Conservation (phyloP, 2,888 invertebrate species). For the Epirrhoe alternata region DNA sequence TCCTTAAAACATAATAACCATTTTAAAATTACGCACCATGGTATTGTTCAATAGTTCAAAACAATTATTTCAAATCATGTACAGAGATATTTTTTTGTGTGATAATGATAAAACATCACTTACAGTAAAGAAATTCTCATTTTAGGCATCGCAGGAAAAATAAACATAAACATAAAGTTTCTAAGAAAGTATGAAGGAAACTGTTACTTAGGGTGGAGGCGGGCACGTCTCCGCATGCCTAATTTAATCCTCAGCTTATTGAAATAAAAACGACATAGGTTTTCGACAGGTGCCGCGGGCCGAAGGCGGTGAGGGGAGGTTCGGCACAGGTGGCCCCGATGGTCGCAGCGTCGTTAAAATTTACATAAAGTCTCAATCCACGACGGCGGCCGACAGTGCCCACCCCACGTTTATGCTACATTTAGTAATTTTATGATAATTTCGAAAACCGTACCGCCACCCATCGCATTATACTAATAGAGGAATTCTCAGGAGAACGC, state of each 20-base stretch:
- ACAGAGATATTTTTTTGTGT: neutral
- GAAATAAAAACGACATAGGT: conserved; percentile 85
- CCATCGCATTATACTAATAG: conserved; percentile 86
- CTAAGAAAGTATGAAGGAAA: conserved; percentile 60
- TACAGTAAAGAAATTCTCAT: neutral
- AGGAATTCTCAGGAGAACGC: conserved; percentile 71
- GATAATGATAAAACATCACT: neutral
- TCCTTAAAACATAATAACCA: too few species aligned
- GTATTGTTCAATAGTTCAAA: neutral
- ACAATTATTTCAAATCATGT: neutral
- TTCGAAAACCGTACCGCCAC: conserved; percentile 83
- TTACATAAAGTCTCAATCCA: conserved; percentile 86
- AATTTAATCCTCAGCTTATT: conserved; percentile 84
- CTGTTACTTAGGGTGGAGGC: conserved; percentile 51
- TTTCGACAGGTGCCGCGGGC: conserved; percentile 81
- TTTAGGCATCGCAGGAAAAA: conserved; percentile 13
- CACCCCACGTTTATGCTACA: conserved; percentile 85
- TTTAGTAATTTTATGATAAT: conserved; percentile 86
- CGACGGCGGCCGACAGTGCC: conserved; percentile 77
- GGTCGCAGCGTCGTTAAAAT: conserved; percentile 85
- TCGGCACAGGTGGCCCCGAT: conserved; percentile 82
- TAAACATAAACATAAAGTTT: conserved; percentile 41
- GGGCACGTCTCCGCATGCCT: conserved; percentile 77
- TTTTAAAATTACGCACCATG: too few species aligned
- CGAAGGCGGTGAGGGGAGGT: conserved; percentile 54